Conservation (phyloP, 2,113 vertebrate genomes). For the Falcunculus frontatus region DNA sequence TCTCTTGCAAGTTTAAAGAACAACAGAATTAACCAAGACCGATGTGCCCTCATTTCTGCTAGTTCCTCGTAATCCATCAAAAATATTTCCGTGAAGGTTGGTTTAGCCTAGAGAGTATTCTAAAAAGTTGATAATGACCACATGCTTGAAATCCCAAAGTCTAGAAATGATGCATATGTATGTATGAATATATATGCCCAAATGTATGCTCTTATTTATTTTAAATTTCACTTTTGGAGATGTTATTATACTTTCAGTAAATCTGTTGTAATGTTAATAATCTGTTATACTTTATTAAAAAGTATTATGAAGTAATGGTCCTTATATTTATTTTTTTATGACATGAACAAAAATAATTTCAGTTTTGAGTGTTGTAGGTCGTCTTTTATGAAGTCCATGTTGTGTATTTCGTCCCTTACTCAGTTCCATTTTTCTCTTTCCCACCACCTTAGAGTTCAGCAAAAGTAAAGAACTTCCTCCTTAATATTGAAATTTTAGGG, state of each 20-base stretch:
- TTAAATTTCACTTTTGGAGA: neutral
- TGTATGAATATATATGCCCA: neutral
- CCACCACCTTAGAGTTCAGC: neutral
- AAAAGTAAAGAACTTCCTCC: neutral
- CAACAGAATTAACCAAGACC: neutral
- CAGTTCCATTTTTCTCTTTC: neutral
- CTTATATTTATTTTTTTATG: neutral
- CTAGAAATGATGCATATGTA: neutral
- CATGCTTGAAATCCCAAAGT: neutral
- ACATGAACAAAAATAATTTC: neutral
- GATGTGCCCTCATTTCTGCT: neutral
- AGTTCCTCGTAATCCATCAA: neutral
- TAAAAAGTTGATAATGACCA: neutral
- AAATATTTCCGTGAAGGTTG: neutral
- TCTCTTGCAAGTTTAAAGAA: neutral
- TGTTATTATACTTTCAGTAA: neutral
- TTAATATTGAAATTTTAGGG: neutral
- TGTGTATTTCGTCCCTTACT: neutral
- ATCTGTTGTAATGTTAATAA: neutral
- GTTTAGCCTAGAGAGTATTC: neutral
- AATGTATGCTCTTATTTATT: neutral
- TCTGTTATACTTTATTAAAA: neutral
- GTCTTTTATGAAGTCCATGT: neutral
- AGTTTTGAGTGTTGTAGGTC: neutral
- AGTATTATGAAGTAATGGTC: neutral